Conservation (phyloP, 37 sponge, comb jelly and placozoan species). For the Lycopodina hypogea region DNA sequence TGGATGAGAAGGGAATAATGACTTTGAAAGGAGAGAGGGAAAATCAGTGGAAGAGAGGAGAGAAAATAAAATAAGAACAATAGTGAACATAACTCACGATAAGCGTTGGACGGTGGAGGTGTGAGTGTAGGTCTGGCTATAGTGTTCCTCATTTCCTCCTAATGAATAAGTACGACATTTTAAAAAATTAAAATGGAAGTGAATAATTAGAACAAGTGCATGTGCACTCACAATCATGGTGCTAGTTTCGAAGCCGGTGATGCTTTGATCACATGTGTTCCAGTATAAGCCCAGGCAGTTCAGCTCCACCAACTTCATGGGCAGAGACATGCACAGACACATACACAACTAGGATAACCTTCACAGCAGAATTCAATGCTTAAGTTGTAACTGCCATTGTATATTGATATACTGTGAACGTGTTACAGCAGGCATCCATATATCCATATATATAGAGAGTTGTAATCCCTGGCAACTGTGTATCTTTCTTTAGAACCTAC, state of each 20-base stretch:
- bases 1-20: no score
- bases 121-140: conserved; percentile 41
- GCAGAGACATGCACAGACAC: background rate
- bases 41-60: no score
- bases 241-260: conserved; percentile 10
- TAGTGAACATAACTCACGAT: conserved; percentile 26
- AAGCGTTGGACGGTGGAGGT: conserved; percentile 42
- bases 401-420: no score
- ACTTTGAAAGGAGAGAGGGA: no score
- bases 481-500: no score
- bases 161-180: no score
- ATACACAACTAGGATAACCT: background rate
- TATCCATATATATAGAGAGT: no score
- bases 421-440: no score
- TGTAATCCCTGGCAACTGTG: no score
- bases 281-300: conserved; percentile 67
- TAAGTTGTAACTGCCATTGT: no score
- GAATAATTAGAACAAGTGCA: background rate
- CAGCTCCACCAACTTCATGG: conserved; percentile 61
- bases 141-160: conserved; percentile 49
- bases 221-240: conserved; percentile 38
- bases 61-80: no score
- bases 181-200: background rate
- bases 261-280: conserved; percentile 19
- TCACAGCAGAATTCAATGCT: no score